Evolutionary conservation across 2,888 invertebrate genomes (phyloP).

Genomic region (Leptura quadrifasciata): DNA sequence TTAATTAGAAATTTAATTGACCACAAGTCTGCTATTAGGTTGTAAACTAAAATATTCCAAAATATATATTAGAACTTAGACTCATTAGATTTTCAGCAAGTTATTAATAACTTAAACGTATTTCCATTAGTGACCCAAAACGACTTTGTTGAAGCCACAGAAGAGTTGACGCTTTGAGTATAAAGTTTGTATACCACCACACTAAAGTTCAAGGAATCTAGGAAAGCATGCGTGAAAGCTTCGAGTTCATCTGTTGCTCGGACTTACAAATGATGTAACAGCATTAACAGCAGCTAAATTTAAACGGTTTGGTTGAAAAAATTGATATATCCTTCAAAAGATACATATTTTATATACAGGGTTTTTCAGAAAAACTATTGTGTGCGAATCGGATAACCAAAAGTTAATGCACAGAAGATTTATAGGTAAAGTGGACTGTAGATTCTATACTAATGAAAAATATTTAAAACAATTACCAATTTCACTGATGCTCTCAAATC

Average conservation of each 20-base stretch:
- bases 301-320: too few species aligned
- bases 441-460: too few species aligned
- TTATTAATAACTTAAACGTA: not conserved
- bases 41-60: too few species aligned
- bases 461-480: too few species aligned
- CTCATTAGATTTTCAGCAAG: not conserved
- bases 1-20: too few species aligned
- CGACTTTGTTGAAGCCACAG: not conserved
- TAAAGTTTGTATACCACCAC: not conserved
- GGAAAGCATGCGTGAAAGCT: not conserved
- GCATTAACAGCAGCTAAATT: too few species aligned
- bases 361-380: too few species aligned
- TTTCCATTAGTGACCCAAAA: constrained; percentile 3
- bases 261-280: not conserved
- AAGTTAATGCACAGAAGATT: too few species aligned
- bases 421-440: too few species aligned
- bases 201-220: constrained; percentile 1
- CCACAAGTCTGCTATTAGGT: too few species aligned
- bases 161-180: not conserved
- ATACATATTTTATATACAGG: not conserved
- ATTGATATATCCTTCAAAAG: not conserved
- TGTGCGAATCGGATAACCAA: too few species aligned
- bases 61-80: not conserved
- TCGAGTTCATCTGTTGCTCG: not conserved
- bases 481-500: too few species aligned